Conservation (phyloP, 2,797 vertebrate species). For the Microctenopoma stevenorrisi region DNA sequence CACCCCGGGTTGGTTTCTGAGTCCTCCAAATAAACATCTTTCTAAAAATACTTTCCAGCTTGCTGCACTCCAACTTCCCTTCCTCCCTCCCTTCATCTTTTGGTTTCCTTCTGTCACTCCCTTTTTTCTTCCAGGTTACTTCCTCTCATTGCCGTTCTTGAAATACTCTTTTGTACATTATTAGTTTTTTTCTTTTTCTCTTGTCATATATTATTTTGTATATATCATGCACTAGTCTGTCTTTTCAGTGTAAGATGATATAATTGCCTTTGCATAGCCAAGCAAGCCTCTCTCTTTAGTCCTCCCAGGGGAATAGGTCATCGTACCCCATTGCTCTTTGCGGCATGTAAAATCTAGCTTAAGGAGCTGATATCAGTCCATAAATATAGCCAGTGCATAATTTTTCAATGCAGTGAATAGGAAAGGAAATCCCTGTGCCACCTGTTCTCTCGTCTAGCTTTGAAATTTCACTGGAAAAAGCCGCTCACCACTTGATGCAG, state of each 20-base stretch:
- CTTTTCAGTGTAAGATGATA: constrained; percentile 38
- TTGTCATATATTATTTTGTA: background rate
- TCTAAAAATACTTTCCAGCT: constrained; percentile 83
- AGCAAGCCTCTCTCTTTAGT: constrained; percentile 24
- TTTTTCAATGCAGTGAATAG: constrained; percentile 81
- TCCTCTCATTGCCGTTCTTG: background rate
- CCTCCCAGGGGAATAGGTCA: constrained; percentile 64
- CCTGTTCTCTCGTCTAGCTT: constrained; percentile 74
- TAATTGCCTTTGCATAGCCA: background rate
- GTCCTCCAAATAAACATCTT: constrained; percentile 84
- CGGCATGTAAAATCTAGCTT: constrained; percentile 70
- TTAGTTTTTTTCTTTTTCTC: background rate
- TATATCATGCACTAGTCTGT: background rate
- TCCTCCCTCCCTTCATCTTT: constrained; percentile 6
- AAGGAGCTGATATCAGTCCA: constrained; percentile 84
- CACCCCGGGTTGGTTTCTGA: constrained; percentile 82
- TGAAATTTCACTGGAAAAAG: constrained; percentile 75
- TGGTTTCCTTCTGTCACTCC: constrained; percentile 2
- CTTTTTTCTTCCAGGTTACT: constrained; percentile 9
- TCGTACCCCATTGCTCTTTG: constrained; percentile 62
- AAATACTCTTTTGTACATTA: background rate
- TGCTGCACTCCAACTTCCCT: constrained; percentile 45
- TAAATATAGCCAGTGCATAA: constrained; percentile 83
- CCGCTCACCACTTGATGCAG: constrained; percentile 47
- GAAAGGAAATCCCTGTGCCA: constrained; percentile 74